Percentiles rank a stretch among this genome's conserved stretches.
Evolutionary conservation across 2,888 invertebrate genomes (phyloP).

Genomic region (Hirudinaria manillensis): DNA sequence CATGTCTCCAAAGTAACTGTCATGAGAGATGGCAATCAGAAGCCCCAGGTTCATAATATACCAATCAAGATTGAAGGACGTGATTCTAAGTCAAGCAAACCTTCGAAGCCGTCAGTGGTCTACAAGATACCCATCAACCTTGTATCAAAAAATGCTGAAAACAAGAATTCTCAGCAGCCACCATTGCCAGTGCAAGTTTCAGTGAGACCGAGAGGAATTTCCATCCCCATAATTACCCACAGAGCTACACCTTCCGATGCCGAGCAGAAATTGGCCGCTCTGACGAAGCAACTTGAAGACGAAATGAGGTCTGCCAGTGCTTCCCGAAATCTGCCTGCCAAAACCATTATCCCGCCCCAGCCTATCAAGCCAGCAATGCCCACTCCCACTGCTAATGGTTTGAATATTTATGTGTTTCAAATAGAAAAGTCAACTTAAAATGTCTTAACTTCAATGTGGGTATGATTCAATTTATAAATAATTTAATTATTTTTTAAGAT

Average conservation of each 20-base stretch:
- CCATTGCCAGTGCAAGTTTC: conserved; percentile 15
- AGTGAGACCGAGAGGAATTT: conserved; percentile 34
- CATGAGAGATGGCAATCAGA: conserved; percentile 29
- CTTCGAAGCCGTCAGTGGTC: conserved; percentile 23
- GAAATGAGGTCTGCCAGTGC: conserved; percentile 38
- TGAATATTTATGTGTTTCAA: no score
- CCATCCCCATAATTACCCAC: conserved; percentile 39
- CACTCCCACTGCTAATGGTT: neutral
- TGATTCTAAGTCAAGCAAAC: conserved; percentile 9
- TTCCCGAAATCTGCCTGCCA: conserved; percentile 5
- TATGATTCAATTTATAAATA: no score
- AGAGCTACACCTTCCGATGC: conserved; percentile 39
- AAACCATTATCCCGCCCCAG: conserved; percentile 2
- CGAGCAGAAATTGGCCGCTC: conserved; percentile 49
- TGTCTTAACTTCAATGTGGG: no score
- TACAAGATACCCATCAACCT: conserved; percentile 33
- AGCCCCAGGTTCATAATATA: conserved; percentile 32
- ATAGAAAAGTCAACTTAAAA: no score
- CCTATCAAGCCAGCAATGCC: neutral
- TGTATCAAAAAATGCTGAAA: conserved; percentile 13
- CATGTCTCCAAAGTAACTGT: conserved; percentile 33
- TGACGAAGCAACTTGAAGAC: conserved; percentile 48
- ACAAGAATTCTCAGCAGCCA: conserved; percentile 3
- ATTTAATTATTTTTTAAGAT: neutral
- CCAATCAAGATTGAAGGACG: conserved; percentile 32